A percentile compares a stretch with the other conserved stretches of the same genome.
These are phyloP conservation scores for Apostichopus japonicus DNA, from an alignment of 35 echinoderm and acorn worm species.

Conservation along the genomic window DNA sequence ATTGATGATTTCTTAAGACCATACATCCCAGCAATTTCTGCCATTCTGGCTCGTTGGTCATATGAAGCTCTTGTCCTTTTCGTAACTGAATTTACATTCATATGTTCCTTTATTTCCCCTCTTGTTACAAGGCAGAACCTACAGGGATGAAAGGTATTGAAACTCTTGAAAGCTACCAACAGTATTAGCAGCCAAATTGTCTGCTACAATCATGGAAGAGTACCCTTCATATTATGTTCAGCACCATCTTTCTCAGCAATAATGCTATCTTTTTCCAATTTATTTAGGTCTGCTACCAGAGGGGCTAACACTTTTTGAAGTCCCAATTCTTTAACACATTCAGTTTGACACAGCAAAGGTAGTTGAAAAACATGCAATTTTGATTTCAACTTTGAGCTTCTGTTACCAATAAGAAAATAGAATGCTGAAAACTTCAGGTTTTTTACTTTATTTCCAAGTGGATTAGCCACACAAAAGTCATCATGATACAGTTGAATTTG, in stretches of 20 bases:
- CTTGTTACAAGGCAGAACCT: constrained; percentile 35
- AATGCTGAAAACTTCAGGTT: constrained; percentile 65
- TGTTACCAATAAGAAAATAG: constrained; percentile 16
- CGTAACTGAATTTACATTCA: neutral
- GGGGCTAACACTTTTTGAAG: constrained; percentile 42
- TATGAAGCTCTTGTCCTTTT: constrained; percentile 34
- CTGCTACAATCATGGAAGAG: constrained; percentile 45
- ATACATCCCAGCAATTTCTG: constrained; percentile 52
- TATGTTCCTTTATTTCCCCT: neutral
- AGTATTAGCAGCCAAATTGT: constrained; percentile 52
- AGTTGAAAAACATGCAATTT: constrained; percentile 52
- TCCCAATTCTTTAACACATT: constrained; percentile 40
- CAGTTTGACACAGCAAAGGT: constrained; percentile 37
- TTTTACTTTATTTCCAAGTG: constrained; percentile 71
- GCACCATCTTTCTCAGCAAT: constrained; percentile 50
- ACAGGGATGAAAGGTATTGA: constrained; percentile 23
- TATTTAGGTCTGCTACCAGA: constrained; percentile 33
- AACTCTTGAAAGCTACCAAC: constrained; percentile 55
- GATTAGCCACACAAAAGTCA: constrained; percentile 74
- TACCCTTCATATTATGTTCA: constrained; percentile 7
- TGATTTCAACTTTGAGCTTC: constrained; percentile 26
- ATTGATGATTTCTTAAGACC: constrained; percentile 43
- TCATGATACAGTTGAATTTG: constrained; percentile 69
- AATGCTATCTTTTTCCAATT: constrained; percentile 37
- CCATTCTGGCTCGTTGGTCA: constrained; percentile 28